phyloP scores from a whole-genome alignment of 2,113 vertebrate genomes.

The Aythya baeri region DNA sequence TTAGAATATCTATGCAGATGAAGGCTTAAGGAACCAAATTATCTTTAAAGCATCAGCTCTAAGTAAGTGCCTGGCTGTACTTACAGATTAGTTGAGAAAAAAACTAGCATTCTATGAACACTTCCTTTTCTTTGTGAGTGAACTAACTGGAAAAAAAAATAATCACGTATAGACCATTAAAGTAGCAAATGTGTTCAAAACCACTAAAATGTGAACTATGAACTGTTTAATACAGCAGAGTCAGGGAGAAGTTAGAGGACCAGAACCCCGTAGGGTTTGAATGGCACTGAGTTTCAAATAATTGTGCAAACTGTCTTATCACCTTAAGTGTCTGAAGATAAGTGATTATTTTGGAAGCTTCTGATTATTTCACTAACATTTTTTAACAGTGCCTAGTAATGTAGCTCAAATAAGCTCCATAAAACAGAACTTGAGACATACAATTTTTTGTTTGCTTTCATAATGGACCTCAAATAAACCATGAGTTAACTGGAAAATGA shows the following conservation, averaged over 20 bases:
- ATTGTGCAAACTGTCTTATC: not conserved
- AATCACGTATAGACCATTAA: not conserved
- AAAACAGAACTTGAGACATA: not conserved
- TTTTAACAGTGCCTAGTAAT: not conserved
- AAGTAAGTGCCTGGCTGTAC: not conserved
- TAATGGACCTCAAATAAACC: not conserved
- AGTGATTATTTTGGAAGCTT: not conserved
- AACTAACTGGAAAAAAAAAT: slow-evolving; percentile 24
- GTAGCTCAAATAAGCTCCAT: not conserved
- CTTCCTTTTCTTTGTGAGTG: not conserved
- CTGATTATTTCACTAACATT: not conserved
- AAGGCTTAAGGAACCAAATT: not conserved
- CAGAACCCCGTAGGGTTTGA: not conserved
- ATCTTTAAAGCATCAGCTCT: not conserved
- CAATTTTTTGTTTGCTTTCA: not conserved
- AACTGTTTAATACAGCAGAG: not conserved
- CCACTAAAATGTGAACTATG: not conserved
- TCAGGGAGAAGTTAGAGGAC: not conserved
- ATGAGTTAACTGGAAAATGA: not conserved
- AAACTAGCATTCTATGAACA: not conserved
- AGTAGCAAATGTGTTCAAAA: not conserved
- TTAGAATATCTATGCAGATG: not conserved
- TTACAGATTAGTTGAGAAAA: not conserved
- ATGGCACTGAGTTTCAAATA: slow-evolving; percentile 30
- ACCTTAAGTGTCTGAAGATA: not conserved